phyloP scores from a whole-genome alignment of 2,797 vertebrate genomes.

The Melanotaenia trifasciata region DNA sequence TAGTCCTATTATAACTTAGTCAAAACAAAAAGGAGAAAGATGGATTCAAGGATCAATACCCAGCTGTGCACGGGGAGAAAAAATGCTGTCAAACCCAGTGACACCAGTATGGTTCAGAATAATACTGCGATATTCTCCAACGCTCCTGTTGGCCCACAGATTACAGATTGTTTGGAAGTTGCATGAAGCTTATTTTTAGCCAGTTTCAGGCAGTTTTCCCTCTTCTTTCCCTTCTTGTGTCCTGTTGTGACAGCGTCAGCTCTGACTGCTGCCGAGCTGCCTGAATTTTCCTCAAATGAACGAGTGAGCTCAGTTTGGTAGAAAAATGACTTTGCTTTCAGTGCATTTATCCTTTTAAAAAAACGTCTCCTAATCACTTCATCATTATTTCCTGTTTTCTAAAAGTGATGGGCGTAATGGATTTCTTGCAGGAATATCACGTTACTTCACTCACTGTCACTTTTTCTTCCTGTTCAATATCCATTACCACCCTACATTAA shows the following conservation, averaged over 20 bases:
- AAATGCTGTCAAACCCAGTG: no score
- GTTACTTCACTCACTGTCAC: slow-evolving; percentile 25
- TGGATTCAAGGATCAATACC: no score
- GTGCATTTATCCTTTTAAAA: background rate
- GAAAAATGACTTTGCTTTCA: background rate
- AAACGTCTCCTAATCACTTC: background rate
- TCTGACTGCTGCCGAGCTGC: no score
- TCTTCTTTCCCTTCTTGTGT: background rate
- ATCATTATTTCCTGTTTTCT: background rate
- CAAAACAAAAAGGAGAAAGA: no score
- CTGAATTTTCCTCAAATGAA: background rate
- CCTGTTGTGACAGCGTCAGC: no score
- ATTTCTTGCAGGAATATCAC: background rate
- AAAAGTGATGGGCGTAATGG: background rate
- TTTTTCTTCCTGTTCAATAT: slow-evolving; percentile 43
- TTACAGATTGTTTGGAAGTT: background rate
- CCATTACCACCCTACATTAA: background rate
- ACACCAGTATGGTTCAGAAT: no score
- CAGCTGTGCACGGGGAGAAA: no score
- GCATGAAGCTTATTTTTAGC: background rate
- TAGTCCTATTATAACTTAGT: no score
- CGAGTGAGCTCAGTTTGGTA: background rate
- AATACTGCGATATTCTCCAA: no score
- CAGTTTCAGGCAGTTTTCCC: no score
- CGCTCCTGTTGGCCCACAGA: no score